Base-by-base conservation (phyloP, 2,888 invertebrate genomes). In the Osedax frankpressi region DNA sequence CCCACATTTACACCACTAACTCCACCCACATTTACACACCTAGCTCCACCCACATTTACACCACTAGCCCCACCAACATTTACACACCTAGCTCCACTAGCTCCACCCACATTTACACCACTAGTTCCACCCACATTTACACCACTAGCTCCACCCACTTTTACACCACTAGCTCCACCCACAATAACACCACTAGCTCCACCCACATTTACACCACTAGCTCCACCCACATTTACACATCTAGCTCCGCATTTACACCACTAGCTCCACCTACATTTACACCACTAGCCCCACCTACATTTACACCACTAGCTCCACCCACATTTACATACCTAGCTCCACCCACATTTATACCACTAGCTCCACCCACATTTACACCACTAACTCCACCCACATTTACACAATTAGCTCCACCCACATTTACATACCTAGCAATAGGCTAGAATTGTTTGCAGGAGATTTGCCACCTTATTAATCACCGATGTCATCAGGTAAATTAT, bases 241-340 rank as follows among this genome's bases (percentile, higher is more conserved):
- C 44, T 19, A 11, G 11, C 11, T 19, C 6, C 44, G 19, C 11
- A 19, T 44, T 44, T 11, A 11, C 19, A 44, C 44, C 44, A 6
- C 44, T 6, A 6, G 11, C 19, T 19, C 19, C 19, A 11, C 44
- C 6, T 44, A 11, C 11, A 19, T 44, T 44, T 11, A 44, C 6
- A 6, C 19, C 44, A n/a, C n/a, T n/a, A n/a, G n/a, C 28, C 77
- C 82, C 30, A 76, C 78, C 29, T 59, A 67, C 27, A 28, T 76
- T 24, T 62, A 60, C 19, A 44, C 44, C 44, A 11, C 44, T 19
- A 19, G 19, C 44, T 19, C 19, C 44, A 19, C 44, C 6, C 44
- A 44, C 11, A 19, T 44, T 44, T 11, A 11, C 19, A 44, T 19
- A 6, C 44, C 44, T 6, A 6, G 11, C 19, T 19, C 19, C 19